Percentiles rank a stretch among this genome's conserved stretches.
Evolutionary conservation across 2,797 vertebrate genomes (phyloP).

Genomic region (Poecile montanus): DNA sequence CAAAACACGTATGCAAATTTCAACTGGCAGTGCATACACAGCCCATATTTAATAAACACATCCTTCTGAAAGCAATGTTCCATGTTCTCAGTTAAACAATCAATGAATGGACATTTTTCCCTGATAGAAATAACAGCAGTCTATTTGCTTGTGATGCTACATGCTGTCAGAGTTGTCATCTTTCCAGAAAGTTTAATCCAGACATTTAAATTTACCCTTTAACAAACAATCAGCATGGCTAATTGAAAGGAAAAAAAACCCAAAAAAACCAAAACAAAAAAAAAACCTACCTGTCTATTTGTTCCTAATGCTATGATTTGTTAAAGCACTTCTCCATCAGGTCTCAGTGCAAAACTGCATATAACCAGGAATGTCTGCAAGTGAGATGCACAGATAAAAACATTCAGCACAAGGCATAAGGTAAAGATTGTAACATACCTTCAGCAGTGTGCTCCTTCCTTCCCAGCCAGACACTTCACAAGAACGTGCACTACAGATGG

Average conservation of each 20-base stretch:
- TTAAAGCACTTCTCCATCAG: not conserved
- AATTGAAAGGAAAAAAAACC: not conserved
- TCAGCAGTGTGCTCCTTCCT: constrained; percentile 23
- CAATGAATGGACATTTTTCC: not conserved
- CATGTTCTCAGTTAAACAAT: not conserved
- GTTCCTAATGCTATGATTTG: not conserved
- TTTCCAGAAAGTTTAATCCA: constrained; percentile 61
- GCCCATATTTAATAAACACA: constrained; percentile 10
- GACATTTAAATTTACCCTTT: not conserved
- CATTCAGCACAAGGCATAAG: not conserved
- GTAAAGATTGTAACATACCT: constrained; percentile 68
- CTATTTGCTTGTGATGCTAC: not conserved
- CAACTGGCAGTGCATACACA: not conserved
- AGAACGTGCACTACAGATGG: constrained; percentile 28
- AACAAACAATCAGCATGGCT: not conserved
- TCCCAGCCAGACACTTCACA: not conserved
- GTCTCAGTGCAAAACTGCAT: not conserved
- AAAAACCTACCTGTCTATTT: not conserved
- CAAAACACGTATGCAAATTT: not conserved
- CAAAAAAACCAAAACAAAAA: not conserved
- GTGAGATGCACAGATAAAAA: constrained; percentile 10
- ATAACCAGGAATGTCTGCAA: constrained; percentile 35
- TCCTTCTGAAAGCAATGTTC: not conserved
- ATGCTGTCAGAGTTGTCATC: constrained; percentile 17
- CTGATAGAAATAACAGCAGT: not conserved